Evolutionary conservation across 2,888 invertebrate genomes (phyloP).

Genomic region (Eustalomyia histrio): DNA sequence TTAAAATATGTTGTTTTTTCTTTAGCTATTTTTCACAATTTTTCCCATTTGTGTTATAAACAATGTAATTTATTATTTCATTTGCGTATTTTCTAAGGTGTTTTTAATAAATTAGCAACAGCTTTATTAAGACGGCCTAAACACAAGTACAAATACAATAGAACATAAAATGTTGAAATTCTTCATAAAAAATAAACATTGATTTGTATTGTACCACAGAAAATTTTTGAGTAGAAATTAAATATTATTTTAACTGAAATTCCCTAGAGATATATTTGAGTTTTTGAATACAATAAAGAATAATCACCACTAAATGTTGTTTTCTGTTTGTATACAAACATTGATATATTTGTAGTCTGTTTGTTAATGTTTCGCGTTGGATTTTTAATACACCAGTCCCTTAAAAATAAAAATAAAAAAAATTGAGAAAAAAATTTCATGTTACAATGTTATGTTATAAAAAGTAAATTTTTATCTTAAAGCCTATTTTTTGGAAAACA

Average conservation of each 20-base stretch:
- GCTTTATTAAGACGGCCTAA: conserved; percentile 40
- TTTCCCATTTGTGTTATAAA: conserved; percentile 3
- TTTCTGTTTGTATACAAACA: too few species aligned
- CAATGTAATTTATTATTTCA: conserved; percentile 23
- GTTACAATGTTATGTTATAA: too few species aligned
- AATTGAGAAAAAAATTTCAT: too few species aligned
- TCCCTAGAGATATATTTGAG: background rate
- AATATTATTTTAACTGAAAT: background rate
- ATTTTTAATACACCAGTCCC: too few species aligned
- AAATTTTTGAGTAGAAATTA: background rate
- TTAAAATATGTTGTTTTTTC: background rate
- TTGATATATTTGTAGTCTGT: too few species aligned
- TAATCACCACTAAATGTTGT: background rate
- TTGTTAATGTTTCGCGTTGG: too few species aligned
- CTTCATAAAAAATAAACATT: background rate
- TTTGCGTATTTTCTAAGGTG: conserved; percentile 31
- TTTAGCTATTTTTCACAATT: background rate
- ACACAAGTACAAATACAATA: conserved; percentile 4
- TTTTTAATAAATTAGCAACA: conserved; percentile 59
- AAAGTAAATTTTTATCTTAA: too few species aligned
- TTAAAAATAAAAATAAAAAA: too few species aligned
- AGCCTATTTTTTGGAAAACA: too few species aligned
- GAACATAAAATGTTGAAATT: background rate
- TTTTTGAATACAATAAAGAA: background rate
- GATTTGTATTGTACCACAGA: conserved; percentile 12